Conservation (phyloP, 2,113 vertebrate genomes). For the Scomber colias region DNA sequence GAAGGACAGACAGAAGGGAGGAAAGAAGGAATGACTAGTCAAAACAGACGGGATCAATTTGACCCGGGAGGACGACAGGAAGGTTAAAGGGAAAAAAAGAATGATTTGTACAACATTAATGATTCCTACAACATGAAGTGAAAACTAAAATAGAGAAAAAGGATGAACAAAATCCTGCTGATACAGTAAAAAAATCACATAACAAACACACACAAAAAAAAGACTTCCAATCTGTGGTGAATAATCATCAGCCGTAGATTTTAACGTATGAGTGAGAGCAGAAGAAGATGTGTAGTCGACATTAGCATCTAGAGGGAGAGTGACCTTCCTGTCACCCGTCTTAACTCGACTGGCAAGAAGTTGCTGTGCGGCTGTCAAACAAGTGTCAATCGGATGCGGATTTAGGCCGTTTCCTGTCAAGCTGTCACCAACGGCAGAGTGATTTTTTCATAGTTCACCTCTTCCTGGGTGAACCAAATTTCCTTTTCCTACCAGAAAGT, state of each 20-base stretch:
- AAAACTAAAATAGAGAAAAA: too few species aligned
- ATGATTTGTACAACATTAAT: too few species aligned
- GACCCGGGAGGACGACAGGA: too few species aligned
- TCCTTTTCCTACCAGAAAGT: not conserved
- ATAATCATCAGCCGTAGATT: conserved; percentile 15
- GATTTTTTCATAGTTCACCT: conserved; percentile 38
- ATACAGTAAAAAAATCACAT: too few species aligned
- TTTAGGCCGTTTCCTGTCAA: conserved; percentile 56
- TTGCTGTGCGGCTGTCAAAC: conserved; percentile 54
- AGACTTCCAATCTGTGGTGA: conserved; percentile 18
- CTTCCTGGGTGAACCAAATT: not conserved
- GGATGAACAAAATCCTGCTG: too few species aligned
- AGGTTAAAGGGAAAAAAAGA: too few species aligned
- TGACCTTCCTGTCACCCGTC: conserved; percentile 48
- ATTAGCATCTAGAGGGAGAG: conserved; percentile 44
- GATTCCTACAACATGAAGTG: too few species aligned
- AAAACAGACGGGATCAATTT: too few species aligned
- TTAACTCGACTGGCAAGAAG: conserved; percentile 48
- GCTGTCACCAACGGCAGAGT: conserved; percentile 43
- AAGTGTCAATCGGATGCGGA: conserved; percentile 14
- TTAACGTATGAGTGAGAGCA: conserved; percentile 17
- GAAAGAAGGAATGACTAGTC: too few species aligned
- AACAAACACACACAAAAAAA: too few species aligned
- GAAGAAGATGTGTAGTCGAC: conserved; percentile 20
- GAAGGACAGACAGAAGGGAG: too few species aligned